Conservation (phyloP, 2,888 invertebrate species). For the Amiota communis region DNA sequence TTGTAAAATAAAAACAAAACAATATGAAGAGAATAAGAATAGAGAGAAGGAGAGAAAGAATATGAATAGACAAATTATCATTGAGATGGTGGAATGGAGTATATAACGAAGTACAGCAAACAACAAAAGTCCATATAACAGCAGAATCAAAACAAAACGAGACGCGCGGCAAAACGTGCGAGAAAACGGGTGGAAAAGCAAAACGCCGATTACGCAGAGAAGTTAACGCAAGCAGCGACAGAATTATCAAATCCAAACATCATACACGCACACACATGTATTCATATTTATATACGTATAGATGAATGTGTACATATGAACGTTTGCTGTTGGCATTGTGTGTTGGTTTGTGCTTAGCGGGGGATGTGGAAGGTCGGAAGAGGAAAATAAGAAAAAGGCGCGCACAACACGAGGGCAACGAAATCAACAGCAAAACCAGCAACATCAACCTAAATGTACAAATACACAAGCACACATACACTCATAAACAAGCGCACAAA, state of each 20-base stretch:
- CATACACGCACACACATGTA: slow-evolving; percentile 40
- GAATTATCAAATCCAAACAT: slow-evolving; percentile 33
- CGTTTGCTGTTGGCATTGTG: too few relatives aligned
- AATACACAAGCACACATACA: slow-evolving; percentile 18
- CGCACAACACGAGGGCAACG: slow-evolving; percentile 58
- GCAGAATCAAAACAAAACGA: slow-evolving; percentile 65
- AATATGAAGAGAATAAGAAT: slow-evolving; percentile 21
- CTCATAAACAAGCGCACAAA: slow-evolving; percentile 38
- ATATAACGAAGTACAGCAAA: slow-evolving; percentile 66
- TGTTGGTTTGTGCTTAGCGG: not conserved
- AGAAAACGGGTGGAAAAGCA: slow-evolving; percentile 41
- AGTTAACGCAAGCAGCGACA: slow-evolving; percentile 40
- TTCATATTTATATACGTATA: too few relatives aligned
- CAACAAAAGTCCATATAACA: slow-evolving; percentile 65
- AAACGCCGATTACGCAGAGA: slow-evolving; percentile 46
- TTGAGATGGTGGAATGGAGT: slow-evolving; percentile 36
- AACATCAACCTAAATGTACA: slow-evolving; percentile 44
- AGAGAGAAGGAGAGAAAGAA: slow-evolving; percentile 18
- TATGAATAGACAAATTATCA: too few relatives aligned
- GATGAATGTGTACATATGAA: too few relatives aligned
- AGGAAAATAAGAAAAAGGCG: slow-evolving; percentile 59
- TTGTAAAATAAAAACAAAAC: slow-evolving; percentile 23
- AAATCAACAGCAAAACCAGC: slow-evolving; percentile 45
- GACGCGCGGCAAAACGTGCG: slow-evolving; percentile 58
- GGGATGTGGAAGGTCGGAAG: slow-evolving; percentile 14